phyloP scores from a whole-genome alignment of 2,888 invertebrate species.

The Rhodophaea formosa region DNA sequence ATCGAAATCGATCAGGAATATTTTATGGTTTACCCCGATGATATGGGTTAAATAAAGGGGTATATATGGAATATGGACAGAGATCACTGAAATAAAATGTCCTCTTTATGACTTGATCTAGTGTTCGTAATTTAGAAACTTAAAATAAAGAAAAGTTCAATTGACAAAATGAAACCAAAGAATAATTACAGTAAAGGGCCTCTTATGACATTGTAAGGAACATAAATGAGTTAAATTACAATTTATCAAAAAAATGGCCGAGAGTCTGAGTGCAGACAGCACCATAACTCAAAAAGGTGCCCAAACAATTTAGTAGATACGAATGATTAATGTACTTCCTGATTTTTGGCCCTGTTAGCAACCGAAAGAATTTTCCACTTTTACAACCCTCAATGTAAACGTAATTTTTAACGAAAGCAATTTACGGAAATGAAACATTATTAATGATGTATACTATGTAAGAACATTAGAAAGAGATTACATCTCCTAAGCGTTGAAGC shows the following conservation, averaged over 20 bases:
- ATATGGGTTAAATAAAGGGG: too few relatives aligned
- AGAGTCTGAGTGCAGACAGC: constrained; percentile 1
- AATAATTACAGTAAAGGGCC: too few relatives aligned
- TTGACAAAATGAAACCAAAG: too few relatives aligned
- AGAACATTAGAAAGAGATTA: not conserved
- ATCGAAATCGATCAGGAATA: too few relatives aligned
- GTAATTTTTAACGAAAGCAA: not conserved
- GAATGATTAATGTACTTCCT: constrained; percentile 18
- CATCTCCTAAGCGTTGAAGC: too few relatives aligned
- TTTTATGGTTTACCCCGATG: too few relatives aligned
- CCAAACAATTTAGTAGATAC: constrained; percentile 18
- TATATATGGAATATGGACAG: too few relatives aligned
- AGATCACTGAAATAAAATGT: too few relatives aligned
- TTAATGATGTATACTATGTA: not conserved
- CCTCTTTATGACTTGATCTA: too few relatives aligned
- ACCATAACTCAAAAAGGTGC: constrained; percentile 17
- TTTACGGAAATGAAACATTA: not conserved
- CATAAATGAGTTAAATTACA: constrained; percentile 6
- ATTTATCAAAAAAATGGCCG: constrained; percentile 4
- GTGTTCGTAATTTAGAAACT: too few relatives aligned
- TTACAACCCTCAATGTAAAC: constrained; percentile 6
- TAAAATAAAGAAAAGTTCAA: too few relatives aligned
- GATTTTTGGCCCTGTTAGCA: not conserved
- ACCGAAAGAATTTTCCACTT: not conserved
- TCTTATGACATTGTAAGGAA: not conserved